These are phyloP conservation scores for Acheta domesticus DNA, from an alignment of 2,888 invertebrate genomes.

Conservation along the genomic window DNA sequence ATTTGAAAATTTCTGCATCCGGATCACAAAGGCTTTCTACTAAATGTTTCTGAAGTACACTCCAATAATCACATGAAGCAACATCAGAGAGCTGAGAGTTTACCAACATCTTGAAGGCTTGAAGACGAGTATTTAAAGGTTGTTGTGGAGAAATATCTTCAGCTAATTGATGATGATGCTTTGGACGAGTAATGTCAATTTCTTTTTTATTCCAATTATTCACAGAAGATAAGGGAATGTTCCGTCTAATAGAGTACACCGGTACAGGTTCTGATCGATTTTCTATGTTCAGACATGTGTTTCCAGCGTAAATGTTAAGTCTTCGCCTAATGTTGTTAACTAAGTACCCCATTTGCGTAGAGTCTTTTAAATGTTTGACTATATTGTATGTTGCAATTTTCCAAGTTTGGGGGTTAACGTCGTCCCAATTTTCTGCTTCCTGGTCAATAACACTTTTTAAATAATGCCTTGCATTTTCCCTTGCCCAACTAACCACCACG, in stretches of 20 bases:
- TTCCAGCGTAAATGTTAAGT: background rate
- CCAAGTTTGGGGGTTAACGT: slow-evolving; percentile 33
- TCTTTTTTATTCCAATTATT: background rate
- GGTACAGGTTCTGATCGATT: background rate
- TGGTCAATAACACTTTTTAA: slow-evolving; percentile 23
- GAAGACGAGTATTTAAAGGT: slow-evolving; percentile 19
- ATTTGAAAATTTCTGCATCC: slow-evolving; percentile 30
- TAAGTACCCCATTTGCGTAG: slow-evolving; percentile 28
- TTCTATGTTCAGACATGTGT: slow-evolving; percentile 7
- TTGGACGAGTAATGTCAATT: background rate
- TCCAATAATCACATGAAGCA: slow-evolving; percentile 27
- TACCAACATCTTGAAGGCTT: slow-evolving; percentile 26
- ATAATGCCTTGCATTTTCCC: slow-evolving; percentile 21
- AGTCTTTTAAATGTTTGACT: slow-evolving; percentile 29
- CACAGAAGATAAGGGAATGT: background rate
- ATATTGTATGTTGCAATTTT: slow-evolving; percentile 34
- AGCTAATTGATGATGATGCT: slow-evolving; percentile 22
- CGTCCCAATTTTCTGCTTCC: slow-evolving; percentile 26
- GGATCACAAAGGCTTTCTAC: slow-evolving; percentile 25
- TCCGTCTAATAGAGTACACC: background rate
- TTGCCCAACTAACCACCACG: background rate
- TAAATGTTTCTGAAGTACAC: slow-evolving; percentile 25
- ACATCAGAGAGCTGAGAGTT: slow-evolving; percentile 24
- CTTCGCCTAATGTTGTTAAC: background rate
- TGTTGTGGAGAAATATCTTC: slow-evolving; percentile 23